A percentile compares a stretch with the other conserved stretches of the same genome.
These are phyloP conservation scores for Leptosomus discolor DNA, from an alignment of 2,113 vertebrate genomes.

Conservation along the genomic window DNA sequence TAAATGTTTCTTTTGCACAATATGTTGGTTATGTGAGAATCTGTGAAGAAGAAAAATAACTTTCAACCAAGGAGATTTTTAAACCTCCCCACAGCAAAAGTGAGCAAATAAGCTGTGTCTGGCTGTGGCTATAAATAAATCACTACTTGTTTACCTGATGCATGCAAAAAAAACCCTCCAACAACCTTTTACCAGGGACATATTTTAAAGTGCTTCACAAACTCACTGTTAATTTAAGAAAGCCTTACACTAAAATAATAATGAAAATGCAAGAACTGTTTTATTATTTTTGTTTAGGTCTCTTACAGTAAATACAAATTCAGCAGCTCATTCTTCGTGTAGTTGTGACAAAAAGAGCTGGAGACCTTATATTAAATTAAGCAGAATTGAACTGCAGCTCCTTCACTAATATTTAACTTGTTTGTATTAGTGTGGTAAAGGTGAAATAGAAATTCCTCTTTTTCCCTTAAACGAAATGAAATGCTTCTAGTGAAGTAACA, in stretches of 20 bases:
- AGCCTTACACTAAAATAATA: background rate
- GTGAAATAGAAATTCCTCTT: background rate
- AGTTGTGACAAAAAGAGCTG: background rate
- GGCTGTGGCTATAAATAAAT: background rate
- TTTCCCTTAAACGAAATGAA: background rate
- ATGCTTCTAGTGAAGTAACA: background rate
- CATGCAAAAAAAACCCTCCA: background rate
- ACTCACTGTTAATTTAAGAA: background rate
- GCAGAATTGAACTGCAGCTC: background rate
- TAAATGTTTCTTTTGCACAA: background rate
- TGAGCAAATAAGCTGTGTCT: background rate
- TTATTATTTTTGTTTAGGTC: background rate
- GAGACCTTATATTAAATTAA: background rate
- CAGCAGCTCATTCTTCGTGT: background rate
- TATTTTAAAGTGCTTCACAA: background rate
- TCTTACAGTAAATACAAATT: background rate
- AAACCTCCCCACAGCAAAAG: background rate
- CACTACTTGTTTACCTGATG: background rate
- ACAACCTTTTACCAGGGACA: accelerated
- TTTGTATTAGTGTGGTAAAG: background rate
- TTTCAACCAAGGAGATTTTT: background rate
- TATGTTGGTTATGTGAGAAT: background rate
- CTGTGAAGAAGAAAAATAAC: background rate
- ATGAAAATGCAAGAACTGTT: background rate
- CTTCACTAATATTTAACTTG: background rate